Percentiles rank a stretch among this genome's conserved stretches.
Evolutionary conservation across 35 echinoderm and acorn worm genomes (phyloP).

Genomic region (Stichopus chloronotus): DNA sequence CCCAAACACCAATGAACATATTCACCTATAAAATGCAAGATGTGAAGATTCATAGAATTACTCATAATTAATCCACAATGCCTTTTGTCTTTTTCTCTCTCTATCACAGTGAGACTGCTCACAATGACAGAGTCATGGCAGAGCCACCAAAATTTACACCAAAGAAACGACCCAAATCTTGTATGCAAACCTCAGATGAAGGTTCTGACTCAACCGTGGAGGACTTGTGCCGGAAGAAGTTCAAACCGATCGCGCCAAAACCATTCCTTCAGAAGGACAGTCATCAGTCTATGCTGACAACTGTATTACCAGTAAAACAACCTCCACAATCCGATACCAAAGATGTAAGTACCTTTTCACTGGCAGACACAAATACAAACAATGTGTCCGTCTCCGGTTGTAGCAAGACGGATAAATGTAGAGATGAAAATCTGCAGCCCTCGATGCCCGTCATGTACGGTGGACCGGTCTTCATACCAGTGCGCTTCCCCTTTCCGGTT

Average conservation of each 20-base stretch:
- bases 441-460: conserved; percentile 72
- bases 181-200: conserved; percentile 66
- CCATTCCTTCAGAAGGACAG: conserved; percentile 88
- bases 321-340: conserved; percentile 34
- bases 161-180: conserved; percentile 52
- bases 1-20: no score
- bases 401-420: not conserved
- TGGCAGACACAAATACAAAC: conserved; percentile 8
- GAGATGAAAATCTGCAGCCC: not conserved
- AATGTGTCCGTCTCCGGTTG: conserved; percentile 7
- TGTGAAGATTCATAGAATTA: no score
- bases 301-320: conserved; percentile 83
- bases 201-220: conserved; percentile 72
- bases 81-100: not conserved
- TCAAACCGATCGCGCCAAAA: conserved; percentile 99
- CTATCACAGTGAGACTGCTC: not conserved
- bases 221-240: conserved; percentile 93
- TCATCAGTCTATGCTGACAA: conserved; percentile 86
- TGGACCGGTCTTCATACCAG: conserved; percentile 75
- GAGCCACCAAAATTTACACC: conserved; percentile 61
- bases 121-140: conserved; percentile 61
- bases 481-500: conserved; percentile 69
- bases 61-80: no score
- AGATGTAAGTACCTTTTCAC: not conserved
- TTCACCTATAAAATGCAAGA: no score